Percentiles rank a stretch among this genome's conserved stretches.
phyloP scores from a whole-genome alignment of 2,797 vertebrate genomes.

The Accipiter fasciatus region DNA sequence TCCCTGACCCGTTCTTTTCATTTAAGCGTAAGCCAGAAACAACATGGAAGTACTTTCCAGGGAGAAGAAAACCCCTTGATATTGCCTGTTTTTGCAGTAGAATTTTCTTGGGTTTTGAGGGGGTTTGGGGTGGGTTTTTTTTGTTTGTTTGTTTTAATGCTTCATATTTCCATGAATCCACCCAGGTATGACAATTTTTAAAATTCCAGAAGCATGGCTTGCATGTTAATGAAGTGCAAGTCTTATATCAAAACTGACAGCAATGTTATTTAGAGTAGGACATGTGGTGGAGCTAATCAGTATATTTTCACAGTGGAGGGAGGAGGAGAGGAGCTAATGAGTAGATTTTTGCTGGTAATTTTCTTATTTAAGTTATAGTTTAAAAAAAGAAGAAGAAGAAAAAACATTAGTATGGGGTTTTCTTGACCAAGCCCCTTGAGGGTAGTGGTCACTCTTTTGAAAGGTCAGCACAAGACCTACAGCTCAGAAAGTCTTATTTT shows the following conservation, averaged over 20 bases:
- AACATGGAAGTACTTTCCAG: background rate
- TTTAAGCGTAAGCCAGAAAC: slow-evolving; percentile 61
- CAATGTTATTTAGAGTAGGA: slow-evolving; percentile 20
- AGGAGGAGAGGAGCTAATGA: slow-evolving; percentile 40
- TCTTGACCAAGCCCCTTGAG: background rate
- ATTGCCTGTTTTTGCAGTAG: background rate
- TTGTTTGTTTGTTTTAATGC: background rate
- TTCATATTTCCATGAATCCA: background rate
- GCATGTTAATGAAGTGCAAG: slow-evolving; percentile 7
- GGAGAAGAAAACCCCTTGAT: background rate
- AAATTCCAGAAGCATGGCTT: background rate
- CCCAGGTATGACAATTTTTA: background rate
- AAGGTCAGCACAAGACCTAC: slow-evolving; percentile 1
- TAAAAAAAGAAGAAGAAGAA: background rate
- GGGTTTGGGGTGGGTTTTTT: fast-evolving
- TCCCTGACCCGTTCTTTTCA: slow-evolving; percentile 60
- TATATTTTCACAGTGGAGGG: background rate
- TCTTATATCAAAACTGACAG: background rate
- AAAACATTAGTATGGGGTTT: background rate
- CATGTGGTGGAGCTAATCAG: slow-evolving; percentile 33
- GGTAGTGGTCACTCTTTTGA: background rate
- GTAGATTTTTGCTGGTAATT: background rate
- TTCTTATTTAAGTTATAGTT: background rate
- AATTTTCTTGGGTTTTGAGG: background rate
- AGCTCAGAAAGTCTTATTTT: background rate